Conservation (phyloP, 37 sponge, comb jelly and placozoan species). For the Mnemiopsis leidyi region DNA sequence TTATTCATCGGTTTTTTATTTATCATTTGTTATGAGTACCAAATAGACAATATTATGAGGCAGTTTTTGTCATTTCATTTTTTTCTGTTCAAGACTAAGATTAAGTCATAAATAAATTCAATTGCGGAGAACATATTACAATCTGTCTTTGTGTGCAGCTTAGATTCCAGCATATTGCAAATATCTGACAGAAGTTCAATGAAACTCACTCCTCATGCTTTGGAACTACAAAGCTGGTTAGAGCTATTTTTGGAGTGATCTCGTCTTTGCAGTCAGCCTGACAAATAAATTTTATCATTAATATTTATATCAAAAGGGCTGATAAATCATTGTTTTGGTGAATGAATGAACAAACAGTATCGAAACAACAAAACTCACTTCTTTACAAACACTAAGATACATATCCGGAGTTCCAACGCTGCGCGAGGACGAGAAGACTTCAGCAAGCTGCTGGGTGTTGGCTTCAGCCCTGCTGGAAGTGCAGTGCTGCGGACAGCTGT, state of each 20-base stretch:
- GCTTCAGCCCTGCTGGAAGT: not conserved
- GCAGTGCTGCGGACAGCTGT: not conserved
- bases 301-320: too few species aligned
- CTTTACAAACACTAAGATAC: not conserved
- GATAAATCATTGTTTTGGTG: too few species aligned
- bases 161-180: too few species aligned
- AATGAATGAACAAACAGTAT: not conserved
- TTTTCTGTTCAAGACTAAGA: too few species aligned
- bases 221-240: not conserved
- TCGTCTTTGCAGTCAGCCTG: not conserved
- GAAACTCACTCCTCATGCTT: not conserved
- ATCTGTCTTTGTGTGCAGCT: too few species aligned
- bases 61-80: too few species aligned
- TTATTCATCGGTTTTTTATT: too few species aligned
- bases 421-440: not conserved
- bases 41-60: too few species aligned
- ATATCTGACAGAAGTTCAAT: not conserved
- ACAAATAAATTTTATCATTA: not conserved
- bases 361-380: constrained; percentile 11
- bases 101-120: too few species aligned
- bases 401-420: constrained; percentile 42
- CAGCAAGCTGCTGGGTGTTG: not conserved
- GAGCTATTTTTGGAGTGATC: not conserved
- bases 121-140: too few species aligned
- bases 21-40: too few species aligned